A percentile compares a stretch with the other conserved stretches of the same genome.
Evolutionary conservation across 2,888 invertebrate species (phyloP).

Genomic region (Campaea margaritaria): DNA sequence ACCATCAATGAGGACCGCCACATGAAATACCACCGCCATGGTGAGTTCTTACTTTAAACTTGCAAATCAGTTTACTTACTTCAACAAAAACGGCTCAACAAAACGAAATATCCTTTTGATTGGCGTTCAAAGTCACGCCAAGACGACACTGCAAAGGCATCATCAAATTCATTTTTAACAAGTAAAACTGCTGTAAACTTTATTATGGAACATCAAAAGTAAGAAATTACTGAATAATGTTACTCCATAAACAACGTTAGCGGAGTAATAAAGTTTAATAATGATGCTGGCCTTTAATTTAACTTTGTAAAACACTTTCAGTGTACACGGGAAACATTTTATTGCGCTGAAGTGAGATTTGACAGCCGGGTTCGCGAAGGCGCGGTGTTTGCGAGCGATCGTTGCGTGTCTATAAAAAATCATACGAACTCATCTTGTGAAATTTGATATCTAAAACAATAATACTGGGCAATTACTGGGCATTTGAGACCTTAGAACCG

Average conservation of each 20-base stretch:
- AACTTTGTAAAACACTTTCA: slow-evolving; percentile 65
- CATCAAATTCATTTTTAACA: slow-evolving; percentile 44
- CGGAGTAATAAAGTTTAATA: slow-evolving; percentile 55
- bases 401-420: too few relatives aligned
- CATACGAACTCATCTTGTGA: too few relatives aligned
- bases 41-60: too few relatives aligned
- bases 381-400: too few relatives aligned
- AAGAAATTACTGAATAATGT: slow-evolving; percentile 49
- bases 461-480: too few relatives aligned
- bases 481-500: too few relatives aligned
- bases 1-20: too few relatives aligned
- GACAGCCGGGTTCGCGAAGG: slow-evolving; percentile 34
- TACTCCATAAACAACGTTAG: slow-evolving; percentile 49
- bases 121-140: slow-evolving; percentile 16
- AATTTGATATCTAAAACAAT: too few relatives aligned
- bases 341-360: slow-evolving; percentile 50
- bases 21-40: too few relatives aligned
- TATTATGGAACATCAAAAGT: slow-evolving; percentile 50
- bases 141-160: slow-evolving; percentile 20
- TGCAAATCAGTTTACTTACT: too few relatives aligned
- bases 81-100: not conserved
- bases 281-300: slow-evolving; percentile 57
- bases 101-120: slow-evolving; percentile 14
- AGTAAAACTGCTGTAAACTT: slow-evolving; percentile 45
- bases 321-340: slow-evolving; percentile 52